Evolutionary conservation across 2,113 vertebrate genomes (phyloP), one percentile per base, ranked within the genome.

Genomic region (Buteo buteo): DNA sequence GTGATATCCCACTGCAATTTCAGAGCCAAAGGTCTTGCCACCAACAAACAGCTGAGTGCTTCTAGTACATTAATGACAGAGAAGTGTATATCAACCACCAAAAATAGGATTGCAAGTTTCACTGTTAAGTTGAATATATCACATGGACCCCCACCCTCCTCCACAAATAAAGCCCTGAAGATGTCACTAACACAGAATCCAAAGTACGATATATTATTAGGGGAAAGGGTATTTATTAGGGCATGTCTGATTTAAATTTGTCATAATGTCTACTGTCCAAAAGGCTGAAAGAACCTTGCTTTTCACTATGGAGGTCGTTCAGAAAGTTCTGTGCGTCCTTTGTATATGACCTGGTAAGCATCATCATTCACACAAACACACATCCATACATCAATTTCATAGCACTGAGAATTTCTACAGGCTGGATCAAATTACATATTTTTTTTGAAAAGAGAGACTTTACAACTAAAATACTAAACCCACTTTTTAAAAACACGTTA

Each of bases 1-100:
- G 38, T 82, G 67, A 80, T 93, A 94, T 96, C 95, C 88, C 92
- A 95, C 79, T 93, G 71, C 93, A 97, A 94, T 95, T 97, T 97
- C 93, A 84, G 36, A 95, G 91, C 65, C 86, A 91, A 81, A 88
- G 91, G 94, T 90, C 90, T 92, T 97, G 94, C 85, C 86, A 95
- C 90, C 81, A 94, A 58, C 86, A 97, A 95, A 90, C 28, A 96
- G 58, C 58, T 18, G 58, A 96, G 90, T 77, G 57, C 49, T 94
- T 91, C 31, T 79, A 86, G 74, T 89, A 93, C 92, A 52, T 88
- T 92, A 97, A 93, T 69, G 17, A 66, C 55, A 44, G 50, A 82
- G 80, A 96, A 87, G 62, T 86, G 57, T 62, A 93, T 97, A 96
- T 96, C 92, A 96, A 54, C 29, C 62, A 50, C 45, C 44, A 57